Evolutionary conservation across 2,797 vertebrate genomes (phyloP).

Genomic region (Danio kyathit): DNA sequence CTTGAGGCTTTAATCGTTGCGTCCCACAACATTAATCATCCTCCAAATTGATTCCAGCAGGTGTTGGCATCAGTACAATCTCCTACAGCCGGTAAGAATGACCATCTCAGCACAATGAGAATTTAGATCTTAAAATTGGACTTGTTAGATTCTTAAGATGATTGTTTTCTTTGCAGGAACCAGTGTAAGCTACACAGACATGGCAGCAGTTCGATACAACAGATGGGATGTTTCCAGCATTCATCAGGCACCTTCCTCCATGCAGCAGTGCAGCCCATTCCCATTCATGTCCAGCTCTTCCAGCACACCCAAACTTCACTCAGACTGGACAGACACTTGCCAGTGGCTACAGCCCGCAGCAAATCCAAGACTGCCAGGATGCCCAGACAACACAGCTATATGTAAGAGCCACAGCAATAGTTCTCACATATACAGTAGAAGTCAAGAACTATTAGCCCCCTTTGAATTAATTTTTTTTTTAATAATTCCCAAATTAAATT

Average conservation of each 20-base stretch:
- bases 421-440: too few relatives aligned
- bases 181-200: slow-evolving; percentile 74
- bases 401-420: slow-evolving; percentile 66
- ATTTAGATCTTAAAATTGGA: background rate
- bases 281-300: slow-evolving; percentile 47
- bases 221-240: slow-evolving; percentile 63
- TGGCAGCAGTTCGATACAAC: slow-evolving; percentile 74
- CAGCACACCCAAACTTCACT: slow-evolving; percentile 9
- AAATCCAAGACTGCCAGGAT: slow-evolving; percentile 60
- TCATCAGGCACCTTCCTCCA: slow-evolving; percentile 39
- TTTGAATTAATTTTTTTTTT: too few relatives aligned
- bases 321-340: slow-evolving; percentile 61
- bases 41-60: slow-evolving; percentile 55
- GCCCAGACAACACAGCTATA: slow-evolving; percentile 66
- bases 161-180: slow-evolving; percentile 64
- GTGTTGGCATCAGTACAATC: slow-evolving; percentile 64
- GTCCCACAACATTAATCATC: background rate
- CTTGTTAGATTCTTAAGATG: background rate
- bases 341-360: slow-evolving; percentile 66
- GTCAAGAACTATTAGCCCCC: too few relatives aligned
- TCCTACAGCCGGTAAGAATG: slow-evolving; percentile 73
- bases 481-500: too few relatives aligned
- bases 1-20: background rate
- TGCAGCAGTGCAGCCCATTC: slow-evolving; percentile 43
- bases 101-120: background rate